Conservation (phyloP, 1,140 invertebrate species). For the Heliconius hewitsoni region DNA sequence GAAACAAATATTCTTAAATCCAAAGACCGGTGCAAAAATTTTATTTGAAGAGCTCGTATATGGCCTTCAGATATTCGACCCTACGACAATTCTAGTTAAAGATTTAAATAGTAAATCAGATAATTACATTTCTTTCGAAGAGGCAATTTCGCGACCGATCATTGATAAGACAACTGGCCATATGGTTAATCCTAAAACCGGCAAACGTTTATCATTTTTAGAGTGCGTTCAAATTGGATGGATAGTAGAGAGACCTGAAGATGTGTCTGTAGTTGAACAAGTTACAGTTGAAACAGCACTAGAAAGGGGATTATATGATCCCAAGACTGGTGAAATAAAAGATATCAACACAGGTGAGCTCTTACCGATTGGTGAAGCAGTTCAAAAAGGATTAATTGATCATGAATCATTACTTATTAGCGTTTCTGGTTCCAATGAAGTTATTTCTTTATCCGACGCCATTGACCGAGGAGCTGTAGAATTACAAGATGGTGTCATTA, state of each 20-base stretch:
- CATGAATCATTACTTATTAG: constrained; percentile 87
- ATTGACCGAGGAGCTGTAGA: constrained; percentile 90
- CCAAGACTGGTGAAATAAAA: constrained; percentile 83
- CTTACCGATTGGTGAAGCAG: constrained; percentile 86
- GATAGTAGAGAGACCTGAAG: constrained; percentile 84
- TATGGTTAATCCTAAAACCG: constrained; percentile 91
- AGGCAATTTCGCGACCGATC: constrained; percentile 87
- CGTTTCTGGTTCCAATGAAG: constrained; percentile 87
- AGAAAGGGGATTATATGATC: constrained; percentile 85
- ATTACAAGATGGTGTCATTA: constrained; percentile 86
- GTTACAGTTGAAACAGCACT: constrained; percentile 85
- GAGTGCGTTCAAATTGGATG: constrained; percentile 89
- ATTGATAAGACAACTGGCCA: constrained; percentile 89
- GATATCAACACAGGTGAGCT: constrained; percentile 83
- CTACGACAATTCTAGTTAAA: constrained; percentile 89
- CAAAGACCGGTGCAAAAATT: constrained; percentile 87
- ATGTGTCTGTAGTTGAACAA: constrained; percentile 70
- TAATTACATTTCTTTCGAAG: constrained; percentile 86
- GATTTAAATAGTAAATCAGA: constrained; percentile 86
- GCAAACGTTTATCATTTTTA: constrained; percentile 90
- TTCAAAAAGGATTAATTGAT: constrained; percentile 88
- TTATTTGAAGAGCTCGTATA: constrained; percentile 90
- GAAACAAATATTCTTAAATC: constrained; percentile 89
- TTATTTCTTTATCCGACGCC: constrained; percentile 87
- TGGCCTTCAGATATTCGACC: constrained; percentile 87